phyloP scores from a whole-genome alignment of 2,888 invertebrate genomes.

The Lepidonotus clava region DNA sequence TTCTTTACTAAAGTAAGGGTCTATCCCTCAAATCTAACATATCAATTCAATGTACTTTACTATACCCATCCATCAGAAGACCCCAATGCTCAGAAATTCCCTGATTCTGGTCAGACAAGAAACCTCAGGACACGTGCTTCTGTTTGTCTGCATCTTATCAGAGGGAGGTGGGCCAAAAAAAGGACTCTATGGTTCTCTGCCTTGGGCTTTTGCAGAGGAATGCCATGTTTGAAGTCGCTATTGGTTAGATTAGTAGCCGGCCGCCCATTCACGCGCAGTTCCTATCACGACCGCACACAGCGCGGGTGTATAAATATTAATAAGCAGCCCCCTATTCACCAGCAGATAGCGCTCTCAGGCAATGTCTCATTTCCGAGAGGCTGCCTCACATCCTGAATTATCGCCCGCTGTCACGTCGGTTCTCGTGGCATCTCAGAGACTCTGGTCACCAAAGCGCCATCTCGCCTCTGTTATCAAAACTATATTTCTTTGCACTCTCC shows the following conservation, averaged over 20 bases:
- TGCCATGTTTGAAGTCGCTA: background rate
- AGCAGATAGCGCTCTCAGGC: background rate
- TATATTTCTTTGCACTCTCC: too few species aligned
- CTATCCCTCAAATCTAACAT: too few species aligned
- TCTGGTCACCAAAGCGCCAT: background rate
- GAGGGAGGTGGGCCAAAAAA: too few species aligned
- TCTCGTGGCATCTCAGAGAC: background rate
- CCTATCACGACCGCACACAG: background rate
- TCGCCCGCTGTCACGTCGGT: background rate
- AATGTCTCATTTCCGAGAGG: background rate
- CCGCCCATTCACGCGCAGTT: background rate
- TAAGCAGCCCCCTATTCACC: background rate
- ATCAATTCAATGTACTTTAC: too few species aligned
- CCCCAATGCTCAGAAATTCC: too few species aligned
- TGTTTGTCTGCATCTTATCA: too few species aligned
- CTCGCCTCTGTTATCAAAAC: background rate
- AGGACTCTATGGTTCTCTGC: too few species aligned
- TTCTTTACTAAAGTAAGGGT: too few species aligned
- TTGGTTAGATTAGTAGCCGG: background rate
- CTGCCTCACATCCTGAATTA: conserved; percentile 14
- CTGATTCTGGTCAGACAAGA: too few species aligned
- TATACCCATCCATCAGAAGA: too few species aligned
- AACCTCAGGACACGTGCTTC: too few species aligned
- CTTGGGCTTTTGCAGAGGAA: background rate
- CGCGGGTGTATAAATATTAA: conserved; percentile 20